phyloP scores from a whole-genome alignment of 2,113 vertebrate species.

The Cygnus buccinator region DNA sequence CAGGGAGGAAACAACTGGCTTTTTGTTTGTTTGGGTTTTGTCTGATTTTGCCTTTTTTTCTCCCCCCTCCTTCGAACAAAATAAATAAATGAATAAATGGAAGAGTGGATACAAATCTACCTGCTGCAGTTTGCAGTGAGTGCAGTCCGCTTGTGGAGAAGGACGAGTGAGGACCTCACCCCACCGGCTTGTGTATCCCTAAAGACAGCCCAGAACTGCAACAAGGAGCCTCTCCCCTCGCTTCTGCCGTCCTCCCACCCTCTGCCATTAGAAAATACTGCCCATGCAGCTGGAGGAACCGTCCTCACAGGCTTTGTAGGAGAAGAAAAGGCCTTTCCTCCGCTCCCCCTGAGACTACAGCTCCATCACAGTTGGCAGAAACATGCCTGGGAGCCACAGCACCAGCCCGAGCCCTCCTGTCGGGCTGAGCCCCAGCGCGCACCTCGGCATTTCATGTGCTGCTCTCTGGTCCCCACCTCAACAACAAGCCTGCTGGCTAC shows the following conservation, averaged over 20 bases:
- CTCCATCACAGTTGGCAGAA: background rate
- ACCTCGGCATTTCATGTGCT: background rate
- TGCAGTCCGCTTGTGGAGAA: background rate
- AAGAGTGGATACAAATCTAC: background rate
- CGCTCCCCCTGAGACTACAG: background rate
- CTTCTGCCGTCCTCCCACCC: background rate
- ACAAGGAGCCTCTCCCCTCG: background rate
- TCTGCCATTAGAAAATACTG: background rate
- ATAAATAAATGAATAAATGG: too few species aligned
- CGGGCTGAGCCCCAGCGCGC: rapidly evolving
- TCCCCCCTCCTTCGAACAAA: too few species aligned
- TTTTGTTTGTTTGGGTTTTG: background rate
- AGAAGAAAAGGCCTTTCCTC: background rate
- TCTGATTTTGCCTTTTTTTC: background rate
- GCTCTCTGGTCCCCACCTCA: background rate
- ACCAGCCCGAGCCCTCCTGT: background rate
- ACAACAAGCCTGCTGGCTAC: rapidly evolving
- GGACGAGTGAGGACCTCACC: background rate
- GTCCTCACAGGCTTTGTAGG: background rate
- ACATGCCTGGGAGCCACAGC: background rate
- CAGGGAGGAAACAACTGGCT: background rate
- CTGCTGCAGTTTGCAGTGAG: background rate
- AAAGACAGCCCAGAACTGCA: background rate
- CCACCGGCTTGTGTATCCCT: background rate
- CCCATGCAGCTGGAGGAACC: background rate